These are phyloP conservation scores for Brenthis hecate DNA, from an alignment of 2,888 invertebrate species.

Conservation along the genomic window DNA sequence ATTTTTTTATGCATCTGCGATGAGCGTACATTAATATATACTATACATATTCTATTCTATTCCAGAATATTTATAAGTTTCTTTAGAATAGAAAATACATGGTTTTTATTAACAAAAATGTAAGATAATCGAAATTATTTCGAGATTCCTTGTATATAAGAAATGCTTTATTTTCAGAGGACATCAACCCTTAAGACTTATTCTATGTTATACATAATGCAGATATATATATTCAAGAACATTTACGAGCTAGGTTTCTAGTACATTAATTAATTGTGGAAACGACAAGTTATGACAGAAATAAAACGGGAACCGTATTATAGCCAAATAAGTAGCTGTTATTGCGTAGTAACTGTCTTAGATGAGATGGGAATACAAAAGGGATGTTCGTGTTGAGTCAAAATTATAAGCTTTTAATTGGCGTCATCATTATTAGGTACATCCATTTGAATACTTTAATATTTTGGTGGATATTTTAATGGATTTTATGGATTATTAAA, in stretches of 20 bases:
- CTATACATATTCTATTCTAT: not conserved
- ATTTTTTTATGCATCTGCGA: no score
- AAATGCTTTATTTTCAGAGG: not conserved
- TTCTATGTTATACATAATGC: slow-evolving; percentile 4
- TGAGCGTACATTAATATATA: not conserved
- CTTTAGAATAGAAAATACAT: no score
- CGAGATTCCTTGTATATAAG: no score
- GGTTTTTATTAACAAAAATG: no score
- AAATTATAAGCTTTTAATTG: not conserved
- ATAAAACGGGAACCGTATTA: slow-evolving; percentile 29
- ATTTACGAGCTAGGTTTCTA: slow-evolving; percentile 34
- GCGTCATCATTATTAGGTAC: no score
- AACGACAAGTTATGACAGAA: slow-evolving; percentile 35
- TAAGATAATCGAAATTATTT: not conserved
- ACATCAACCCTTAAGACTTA: not conserved
- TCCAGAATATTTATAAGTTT: not conserved
- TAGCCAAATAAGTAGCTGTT: slow-evolving; percentile 7
- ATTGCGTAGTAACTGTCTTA: not conserved
- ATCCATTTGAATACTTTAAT: no score
- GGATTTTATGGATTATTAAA: no score
- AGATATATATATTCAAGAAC: slow-evolving; percentile 19
- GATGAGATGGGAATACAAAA: not conserved
- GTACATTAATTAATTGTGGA: slow-evolving; percentile 37
- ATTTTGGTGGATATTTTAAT: no score
- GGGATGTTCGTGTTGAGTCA: not conserved